Evolutionary conservation across 2,797 vertebrate genomes (phyloP).

Genomic region (Sarcophilus harrisii): DNA sequence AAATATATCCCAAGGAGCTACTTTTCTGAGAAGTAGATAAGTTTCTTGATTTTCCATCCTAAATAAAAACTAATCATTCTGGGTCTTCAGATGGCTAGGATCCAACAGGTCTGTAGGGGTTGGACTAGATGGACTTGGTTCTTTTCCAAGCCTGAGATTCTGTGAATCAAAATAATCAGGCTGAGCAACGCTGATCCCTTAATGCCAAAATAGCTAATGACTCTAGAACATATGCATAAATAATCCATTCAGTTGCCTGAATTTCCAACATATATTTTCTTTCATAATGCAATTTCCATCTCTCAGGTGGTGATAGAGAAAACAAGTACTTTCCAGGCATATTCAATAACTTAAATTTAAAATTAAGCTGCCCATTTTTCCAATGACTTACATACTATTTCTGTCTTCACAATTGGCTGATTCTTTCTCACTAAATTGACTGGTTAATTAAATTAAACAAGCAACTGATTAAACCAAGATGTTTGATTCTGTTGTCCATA

Average conservation of each 20-base stretch:
- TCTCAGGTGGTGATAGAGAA: background rate
- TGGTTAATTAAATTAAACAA: background rate
- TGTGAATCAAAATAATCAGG: background rate
- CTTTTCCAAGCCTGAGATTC: background rate
- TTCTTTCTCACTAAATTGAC: background rate
- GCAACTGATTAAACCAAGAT: background rate
- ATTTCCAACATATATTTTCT: slow-evolving; percentile 12
- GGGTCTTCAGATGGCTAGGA: background rate
- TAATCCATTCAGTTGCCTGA: background rate
- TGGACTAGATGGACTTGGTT: background rate
- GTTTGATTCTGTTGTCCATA: background rate
- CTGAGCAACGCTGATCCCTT: background rate
- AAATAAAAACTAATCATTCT: background rate
- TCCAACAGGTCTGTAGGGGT: background rate
- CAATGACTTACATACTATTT: background rate
- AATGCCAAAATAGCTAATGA: background rate
- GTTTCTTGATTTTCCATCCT: background rate
- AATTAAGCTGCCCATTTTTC: background rate
- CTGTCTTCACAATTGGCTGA: background rate
- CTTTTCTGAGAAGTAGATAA: slow-evolving; percentile 12
- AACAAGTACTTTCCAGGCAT: background rate
- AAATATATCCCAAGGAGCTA: background rate
- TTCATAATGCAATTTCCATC: background rate
- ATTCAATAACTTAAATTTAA: background rate
- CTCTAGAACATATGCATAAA: background rate